Evolutionary conservation across 1,140 invertebrate genomes (phyloP).

Genomic region (Philopotamus ludificatus): DNA sequence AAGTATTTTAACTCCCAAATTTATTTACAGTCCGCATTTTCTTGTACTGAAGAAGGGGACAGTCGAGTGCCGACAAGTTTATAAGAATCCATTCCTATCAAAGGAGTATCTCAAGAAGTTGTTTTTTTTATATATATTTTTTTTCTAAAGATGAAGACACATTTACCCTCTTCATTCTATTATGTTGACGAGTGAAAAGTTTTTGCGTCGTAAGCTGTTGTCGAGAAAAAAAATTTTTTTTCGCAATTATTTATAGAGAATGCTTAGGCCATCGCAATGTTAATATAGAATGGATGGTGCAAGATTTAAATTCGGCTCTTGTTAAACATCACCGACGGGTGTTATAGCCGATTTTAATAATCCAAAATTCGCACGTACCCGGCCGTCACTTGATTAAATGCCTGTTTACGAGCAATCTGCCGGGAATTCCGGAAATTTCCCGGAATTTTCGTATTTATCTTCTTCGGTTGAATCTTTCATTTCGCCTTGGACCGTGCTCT

Average conservation of each 20-base stretch:
- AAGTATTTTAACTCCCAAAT: constrained; percentile 39
- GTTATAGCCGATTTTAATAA: not conserved
- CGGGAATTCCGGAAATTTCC: not conserved
- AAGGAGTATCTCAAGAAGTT: constrained; percentile 17
- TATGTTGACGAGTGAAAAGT: not conserved
- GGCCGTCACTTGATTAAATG: not conserved
- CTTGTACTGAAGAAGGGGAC: not conserved
- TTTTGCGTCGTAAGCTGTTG: not conserved
- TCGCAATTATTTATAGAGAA: not conserved
- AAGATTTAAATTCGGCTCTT: too few relatives aligned
- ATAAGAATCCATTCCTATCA: constrained; percentile 31
- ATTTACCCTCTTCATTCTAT: constrained; percentile 7
- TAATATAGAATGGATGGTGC: not conserved
- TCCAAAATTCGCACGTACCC: not conserved
- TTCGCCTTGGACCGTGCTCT: not conserved
- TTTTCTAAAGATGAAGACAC: constrained; percentile 1
- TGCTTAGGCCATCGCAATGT: not conserved
- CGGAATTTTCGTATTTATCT: not conserved
- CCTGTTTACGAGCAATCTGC: not conserved
- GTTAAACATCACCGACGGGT: too few relatives aligned
- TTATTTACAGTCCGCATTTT: constrained; percentile 35
- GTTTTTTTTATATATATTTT: constrained; percentile 10
- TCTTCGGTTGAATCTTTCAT: not conserved
- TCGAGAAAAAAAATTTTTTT: not conserved
- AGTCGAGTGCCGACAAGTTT: constrained; percentile 23